Conservation (phyloP, 1,140 invertebrate species). For the Drosophila rufa region DNA sequence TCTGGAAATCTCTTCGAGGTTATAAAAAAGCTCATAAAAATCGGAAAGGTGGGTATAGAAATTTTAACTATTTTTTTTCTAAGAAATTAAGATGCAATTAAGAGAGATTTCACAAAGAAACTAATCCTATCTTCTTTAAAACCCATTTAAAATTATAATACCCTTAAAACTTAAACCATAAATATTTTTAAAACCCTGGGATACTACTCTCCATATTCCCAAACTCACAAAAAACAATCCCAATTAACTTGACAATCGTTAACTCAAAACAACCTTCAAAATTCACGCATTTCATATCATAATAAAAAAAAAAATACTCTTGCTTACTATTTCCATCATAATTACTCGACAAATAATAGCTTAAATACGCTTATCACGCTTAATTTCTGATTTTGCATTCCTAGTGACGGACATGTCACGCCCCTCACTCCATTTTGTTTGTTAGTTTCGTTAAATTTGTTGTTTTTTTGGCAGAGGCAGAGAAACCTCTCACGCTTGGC, state of each 20-base stretch:
- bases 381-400: slow-evolving; percentile 42
- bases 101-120: too few species aligned
- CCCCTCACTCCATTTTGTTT: slow-evolving; percentile 34
- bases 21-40: neutral
- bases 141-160: neutral
- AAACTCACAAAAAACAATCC: neutral
- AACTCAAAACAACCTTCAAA: slow-evolving; percentile 22
- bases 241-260: slow-evolving; percentile 6
- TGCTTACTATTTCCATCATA: slow-evolving; percentile 29
- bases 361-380: slow-evolving; percentile 44
- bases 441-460: neutral
- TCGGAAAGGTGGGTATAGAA: too few species aligned
- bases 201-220: too few species aligned
- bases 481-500: slow-evolving; percentile 49
- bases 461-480: slow-evolving; percentile 3
- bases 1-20: neutral
- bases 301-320: slow-evolving; percentile 12
- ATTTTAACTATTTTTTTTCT: too few species aligned
- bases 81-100: too few species aligned
- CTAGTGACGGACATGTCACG: slow-evolving; percentile 41
- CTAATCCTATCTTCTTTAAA: neutral
- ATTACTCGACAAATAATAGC: slow-evolving; percentile 35
- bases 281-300: slow-evolving; percentile 12
- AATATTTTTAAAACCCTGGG: neutral
- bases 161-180: neutral